These are phyloP conservation scores for Hymenopus coronatus DNA, from an alignment of 2,888 invertebrate genomes.

Conservation along the genomic window DNA sequence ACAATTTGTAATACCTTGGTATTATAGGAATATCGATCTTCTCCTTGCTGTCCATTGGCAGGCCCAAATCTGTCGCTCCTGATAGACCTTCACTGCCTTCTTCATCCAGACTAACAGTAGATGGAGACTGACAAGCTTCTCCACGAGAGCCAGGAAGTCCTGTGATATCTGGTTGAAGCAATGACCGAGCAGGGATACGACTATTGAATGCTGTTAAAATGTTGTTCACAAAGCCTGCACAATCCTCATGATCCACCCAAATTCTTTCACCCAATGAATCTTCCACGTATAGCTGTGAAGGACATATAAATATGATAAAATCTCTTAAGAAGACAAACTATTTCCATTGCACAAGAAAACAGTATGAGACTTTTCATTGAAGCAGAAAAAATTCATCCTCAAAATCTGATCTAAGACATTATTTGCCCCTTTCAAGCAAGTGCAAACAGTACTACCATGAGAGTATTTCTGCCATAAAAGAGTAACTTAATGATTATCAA, in stretches of 20 bases:
- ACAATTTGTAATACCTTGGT: slow-evolving; percentile 24
- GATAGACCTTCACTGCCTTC: slow-evolving; percentile 46
- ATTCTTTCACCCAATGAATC: slow-evolving; percentile 90
- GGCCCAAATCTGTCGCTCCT: slow-evolving; percentile 46
- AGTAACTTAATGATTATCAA: no score
- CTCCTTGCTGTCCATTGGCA: slow-evolving; percentile 45
- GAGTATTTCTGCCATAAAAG: no score
- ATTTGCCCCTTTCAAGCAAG: no score
- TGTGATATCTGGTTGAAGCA: slow-evolving; percentile 54
- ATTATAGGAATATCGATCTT: slow-evolving; percentile 37
- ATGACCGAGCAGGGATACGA: slow-evolving; percentile 67
- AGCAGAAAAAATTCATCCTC: no score
- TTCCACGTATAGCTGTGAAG: slow-evolving; percentile 78
- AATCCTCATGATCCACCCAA: slow-evolving; percentile 92
- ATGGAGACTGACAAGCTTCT: slow-evolving; percentile 27
- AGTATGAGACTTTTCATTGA: no score
- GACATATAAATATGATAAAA: slow-evolving; percentile 20
- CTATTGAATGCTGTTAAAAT: slow-evolving; percentile 83
- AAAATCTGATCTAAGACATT: no score
- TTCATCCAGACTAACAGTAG: slow-evolving; percentile 20
- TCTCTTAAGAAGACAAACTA: background rate
- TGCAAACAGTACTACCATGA: no score
- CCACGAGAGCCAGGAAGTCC: slow-evolving; percentile 17
- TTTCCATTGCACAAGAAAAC: no score
- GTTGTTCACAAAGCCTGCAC: slow-evolving; percentile 88